Conservation (phyloP, 2,797 vertebrate genomes). For the Paratrypauchen microcephalus region DNA sequence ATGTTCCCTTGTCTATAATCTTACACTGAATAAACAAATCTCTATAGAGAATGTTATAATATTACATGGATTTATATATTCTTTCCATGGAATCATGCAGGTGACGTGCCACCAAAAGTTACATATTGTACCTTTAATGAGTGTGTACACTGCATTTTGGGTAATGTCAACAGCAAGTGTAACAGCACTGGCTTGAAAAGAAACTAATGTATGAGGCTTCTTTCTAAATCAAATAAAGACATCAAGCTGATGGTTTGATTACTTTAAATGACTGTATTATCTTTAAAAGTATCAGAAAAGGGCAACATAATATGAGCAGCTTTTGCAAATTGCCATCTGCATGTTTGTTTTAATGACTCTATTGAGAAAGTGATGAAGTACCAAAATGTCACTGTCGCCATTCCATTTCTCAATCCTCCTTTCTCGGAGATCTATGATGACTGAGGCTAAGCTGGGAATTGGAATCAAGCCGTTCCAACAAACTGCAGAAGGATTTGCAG, state of each 20-base stretch:
- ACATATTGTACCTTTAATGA: background rate
- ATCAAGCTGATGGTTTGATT: no score
- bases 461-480: slow-evolving; percentile 1
- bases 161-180: background rate
- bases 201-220: no score
- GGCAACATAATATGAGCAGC: background rate
- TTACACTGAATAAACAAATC: no score
- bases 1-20: no score
- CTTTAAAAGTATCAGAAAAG: background rate
- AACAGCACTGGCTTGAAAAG: no score
- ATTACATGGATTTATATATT: no score
- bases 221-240: no score
- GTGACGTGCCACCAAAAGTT: no score
- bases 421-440: background rate
- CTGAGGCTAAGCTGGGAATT: slow-evolving; percentile 2
- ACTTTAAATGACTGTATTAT: background rate
- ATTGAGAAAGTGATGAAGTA: background rate
- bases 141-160: background rate
- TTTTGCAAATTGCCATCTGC: background rate
- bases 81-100: no score
- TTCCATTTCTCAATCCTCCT: background rate
- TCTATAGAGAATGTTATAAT: no score
- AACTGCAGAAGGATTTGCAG: slow-evolving; percentile 7
- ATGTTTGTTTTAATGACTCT: background rate
- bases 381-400: background rate